Base-by-base conservation (phyloP, 2,888 invertebrate genomes). In the Macaria notata region DNA sequence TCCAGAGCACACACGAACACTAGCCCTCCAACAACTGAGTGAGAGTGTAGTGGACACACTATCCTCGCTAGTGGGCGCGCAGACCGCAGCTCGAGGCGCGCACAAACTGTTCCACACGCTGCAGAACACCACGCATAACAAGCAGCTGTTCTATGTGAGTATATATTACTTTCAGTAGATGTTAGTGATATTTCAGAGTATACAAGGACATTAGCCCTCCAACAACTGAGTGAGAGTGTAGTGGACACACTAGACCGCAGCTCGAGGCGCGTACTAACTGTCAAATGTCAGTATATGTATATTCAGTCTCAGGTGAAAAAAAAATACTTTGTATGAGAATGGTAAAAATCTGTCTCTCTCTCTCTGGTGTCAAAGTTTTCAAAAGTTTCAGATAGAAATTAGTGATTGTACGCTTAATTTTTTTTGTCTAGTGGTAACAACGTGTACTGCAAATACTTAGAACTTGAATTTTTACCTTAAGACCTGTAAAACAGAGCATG, bases 131-230 rank as follows among this genome's bases (percentile, higher is more conserved):
- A 94, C 94, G 73, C 94, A 97, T 76, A 98, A 98, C 84, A 98
- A 98, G 78, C 97, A 98, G 76, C 90, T 98, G 45, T 95, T 97
- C 88, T 98, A 98, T 88, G 98, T 97, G 81, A 95, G 96, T 93
- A 62, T 42, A 31, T 19, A 31, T 42, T 42, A 8, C 3, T n/a
- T 3, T n/a, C 19, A 19, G 19, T 19, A 19, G 19, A 19, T 19
- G 2, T 19, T 19, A 19, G 19, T 19, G 19, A 19, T 19, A 19
- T 56, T 42, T 8, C 70, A 92, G 93, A 94, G 63, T 93, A 94
- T 83, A 95, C 95, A 3, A 93, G 95, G 41, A 93, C 93, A 56
- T 92, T 95, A 65, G 96, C 96, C 47, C 91, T 93, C 55, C 91
- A 93, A 75, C 93, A 94, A 79, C 92, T 97, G 65, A 92, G 94